Conservation (phyloP, 1,140 invertebrate genomes). For the Gryon sp. region DNA sequence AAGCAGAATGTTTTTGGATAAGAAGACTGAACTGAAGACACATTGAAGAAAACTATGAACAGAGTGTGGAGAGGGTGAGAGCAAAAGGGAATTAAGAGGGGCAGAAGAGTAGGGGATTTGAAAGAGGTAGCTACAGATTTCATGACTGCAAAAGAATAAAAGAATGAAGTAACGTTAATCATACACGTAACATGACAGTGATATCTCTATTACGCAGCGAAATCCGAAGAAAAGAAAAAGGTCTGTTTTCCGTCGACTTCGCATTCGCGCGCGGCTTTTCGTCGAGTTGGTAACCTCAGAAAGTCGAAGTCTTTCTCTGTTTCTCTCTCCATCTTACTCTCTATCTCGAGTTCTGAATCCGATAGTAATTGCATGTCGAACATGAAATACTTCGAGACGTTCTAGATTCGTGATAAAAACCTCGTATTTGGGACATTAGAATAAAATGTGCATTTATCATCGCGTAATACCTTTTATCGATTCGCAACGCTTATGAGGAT, state of each 20-base stretch:
- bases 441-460: constrained; percentile 63
- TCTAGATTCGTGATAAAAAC: constrained; percentile 63
- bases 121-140: constrained; percentile 28
- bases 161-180: constrained; percentile 45
- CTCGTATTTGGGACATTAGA: constrained; percentile 52
- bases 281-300: constrained; percentile 47
- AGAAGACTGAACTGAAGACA: too few species aligned
- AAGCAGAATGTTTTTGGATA: constrained; percentile 43
- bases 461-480: constrained; percentile 59
- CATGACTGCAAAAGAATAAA: constrained; percentile 25
- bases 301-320: too few species aligned
- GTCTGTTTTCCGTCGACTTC: constrained; percentile 26
- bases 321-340: too few species aligned
- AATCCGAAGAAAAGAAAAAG: constrained; percentile 22
- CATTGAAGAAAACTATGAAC: too few species aligned
- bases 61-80: too few species aligned
- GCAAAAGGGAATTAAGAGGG: constrained; percentile 8
- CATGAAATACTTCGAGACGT: constrained; percentile 59
- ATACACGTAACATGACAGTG: constrained; percentile 61
- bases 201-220: constrained; percentile 41
- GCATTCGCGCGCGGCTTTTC: constrained; percentile 36
- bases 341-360: constrained; percentile 48
- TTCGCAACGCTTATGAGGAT: constrained; percentile 48
- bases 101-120: background rate
- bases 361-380: constrained; percentile 62